Base-by-base conservation (phyloP, 1,140 invertebrate genomes). In the Sinella curviseta region DNA sequence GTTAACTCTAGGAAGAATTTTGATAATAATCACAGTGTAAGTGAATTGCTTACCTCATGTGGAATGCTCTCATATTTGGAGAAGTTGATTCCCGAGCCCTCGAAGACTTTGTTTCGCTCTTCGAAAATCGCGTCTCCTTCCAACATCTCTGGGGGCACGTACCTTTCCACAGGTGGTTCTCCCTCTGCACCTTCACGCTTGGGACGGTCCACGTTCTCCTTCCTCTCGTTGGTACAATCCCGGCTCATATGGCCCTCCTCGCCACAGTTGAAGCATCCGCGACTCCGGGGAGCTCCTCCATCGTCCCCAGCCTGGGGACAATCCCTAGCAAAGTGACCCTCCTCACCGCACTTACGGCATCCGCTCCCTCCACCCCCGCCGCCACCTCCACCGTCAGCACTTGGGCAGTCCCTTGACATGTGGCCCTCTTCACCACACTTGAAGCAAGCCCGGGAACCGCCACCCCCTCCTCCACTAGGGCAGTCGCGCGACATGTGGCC, bases 1-100 rank as follows among this genome's bases (percentile, higher is more conserved):
- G 14, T 14, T 26, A 28, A 77, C 31, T 17, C 28, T 67, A 67
- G 30, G 8, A 26, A 26, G 65, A 24, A 67, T 12, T 67, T 12
- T 24, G 65, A 31, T 67, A 12, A 14, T 12, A 24, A 30, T 16
- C 33, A 75, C 24, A 75, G 73, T 8, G 24, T 1, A 34, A 28
- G 20, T 48, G 0, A 90, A 89, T 89, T 91, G 48, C 12, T 57
- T 77, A 77, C 76, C 48, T 55, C 20, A 24, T 16, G 24, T 4
- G 77, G 55, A 2, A 97, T 96, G 1, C 91, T 87, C 78, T 96
- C 92, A 85, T 95, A 97, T 82, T 95, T 94, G 36, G 92, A 89
- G 86, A 98, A 98, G 86, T 98, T 97, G 8, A 96, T 95, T 0
- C 96, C 96, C 8, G 89, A 93, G 0, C 90, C 91, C 54, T 87